Base-by-base conservation (phyloP, 92 coral and sea anemone genomes). In the Paragorgia papillata region DNA sequence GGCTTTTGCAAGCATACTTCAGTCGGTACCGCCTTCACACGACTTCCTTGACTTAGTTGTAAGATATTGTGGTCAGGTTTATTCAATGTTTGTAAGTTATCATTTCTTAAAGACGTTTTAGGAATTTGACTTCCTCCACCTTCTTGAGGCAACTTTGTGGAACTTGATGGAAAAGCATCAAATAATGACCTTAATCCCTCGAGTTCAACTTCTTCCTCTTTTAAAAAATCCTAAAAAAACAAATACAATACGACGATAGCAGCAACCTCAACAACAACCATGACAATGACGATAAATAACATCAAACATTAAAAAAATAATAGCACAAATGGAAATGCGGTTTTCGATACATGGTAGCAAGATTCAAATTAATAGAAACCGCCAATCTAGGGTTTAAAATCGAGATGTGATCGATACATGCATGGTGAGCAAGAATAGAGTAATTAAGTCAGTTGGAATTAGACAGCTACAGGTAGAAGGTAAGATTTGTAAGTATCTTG, bases 171-270 rank as follows among this genome's bases (percentile, higher is more conserved):
- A 69, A 20, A 58, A 14, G 27, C 24, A 15, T 31, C 74, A 39
- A 74, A 57, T 2, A 46, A 46, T n/a, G 53, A 7, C 12, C n/a
- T 27, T 44, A 32, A 48, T 21, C 10, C 54, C n/a, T 46, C 25
- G 0, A 44, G 25, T 0, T 13, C 25, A 44, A 53, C 31, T 49
- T 71, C 64, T 17, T 69, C 76, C 9, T 54, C 78, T 71, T 71
- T 71, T 6, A 71, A 21, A 12, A 71, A 71, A 21, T 71, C 78
- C 78, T 71, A 55, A 50, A 0, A 30, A 28, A 19, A 15, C 14
- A 56, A 22, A 28, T 6, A 56, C 33, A 1, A 17, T 56, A 46
- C n/a, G 2, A 46, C 53, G 2, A 6, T 9, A 6, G 2, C 15
- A 46, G 2, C 7, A 46, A n/a, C n/a, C n/a, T n/a, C n/a, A n/a